Evolutionary conservation across 1,140 invertebrate genomes (phyloP).

Genomic region (Pseudomyrmex cubaensis): DNA sequence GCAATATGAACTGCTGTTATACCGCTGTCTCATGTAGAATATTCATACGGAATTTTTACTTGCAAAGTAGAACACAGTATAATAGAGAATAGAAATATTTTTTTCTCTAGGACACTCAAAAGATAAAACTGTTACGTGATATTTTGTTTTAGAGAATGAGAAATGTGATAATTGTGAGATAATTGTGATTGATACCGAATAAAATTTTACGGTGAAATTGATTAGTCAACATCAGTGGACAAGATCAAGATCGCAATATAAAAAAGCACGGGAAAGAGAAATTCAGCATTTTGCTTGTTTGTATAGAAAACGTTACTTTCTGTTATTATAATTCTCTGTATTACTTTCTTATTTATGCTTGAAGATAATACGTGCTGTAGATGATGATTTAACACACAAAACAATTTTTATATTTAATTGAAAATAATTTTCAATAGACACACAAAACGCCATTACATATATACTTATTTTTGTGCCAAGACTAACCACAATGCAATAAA

Average conservation of each 20-base stretch:
- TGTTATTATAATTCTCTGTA: not conserved
- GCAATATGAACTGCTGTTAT: not conserved
- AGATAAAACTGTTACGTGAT: not conserved
- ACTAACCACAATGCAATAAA: not conserved
- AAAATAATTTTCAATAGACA: slow-evolving; percentile 5
- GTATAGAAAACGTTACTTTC: not conserved
- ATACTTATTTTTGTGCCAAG: not conserved
- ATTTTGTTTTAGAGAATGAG: not conserved
- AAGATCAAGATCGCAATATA: not conserved
- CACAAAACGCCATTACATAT: not conserved
- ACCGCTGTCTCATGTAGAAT: not conserved
- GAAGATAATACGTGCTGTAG: not conserved
- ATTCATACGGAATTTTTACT: not conserved
- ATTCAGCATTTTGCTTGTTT: not conserved
- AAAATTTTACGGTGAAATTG: not conserved
- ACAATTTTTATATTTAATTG: not conserved
- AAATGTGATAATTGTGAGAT: not conserved
- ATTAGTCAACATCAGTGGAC: not conserved
- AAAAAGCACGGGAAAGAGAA: not conserved
- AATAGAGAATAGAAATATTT: not conserved
- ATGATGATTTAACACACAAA: not conserved
- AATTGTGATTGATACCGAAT: not conserved
- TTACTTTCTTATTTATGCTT: not conserved
- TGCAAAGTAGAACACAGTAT: not conserved
- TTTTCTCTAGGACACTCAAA: not conserved